Base-by-base conservation (phyloP, 1,140 invertebrate species). In the Rhizoglyphus robini region DNA sequence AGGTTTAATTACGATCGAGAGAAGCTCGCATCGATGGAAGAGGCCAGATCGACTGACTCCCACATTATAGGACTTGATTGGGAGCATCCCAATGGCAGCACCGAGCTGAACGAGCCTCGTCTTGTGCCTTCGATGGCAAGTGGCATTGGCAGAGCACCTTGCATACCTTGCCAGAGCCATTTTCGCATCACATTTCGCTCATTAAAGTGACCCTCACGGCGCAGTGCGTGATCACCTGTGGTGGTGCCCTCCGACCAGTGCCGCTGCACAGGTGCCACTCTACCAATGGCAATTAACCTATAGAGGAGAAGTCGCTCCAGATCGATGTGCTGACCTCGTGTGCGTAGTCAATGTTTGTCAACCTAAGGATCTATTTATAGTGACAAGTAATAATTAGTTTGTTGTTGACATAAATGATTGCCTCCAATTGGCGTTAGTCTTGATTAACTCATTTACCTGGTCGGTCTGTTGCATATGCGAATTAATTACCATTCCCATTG, bases 361-460 rank as follows among this genome's bases (percentile, higher is more conserved):
- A n/a, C n/a, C n/a, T n/a, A n/a, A 23, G 20, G 15, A 8, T 54
- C 51, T 54, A 54, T 54, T 54, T 54, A 54, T 54, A 54, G 51
- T 32, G 15, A 11, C 23, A 27, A 11, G 20, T 54, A 27, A 54
- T 54, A 20, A 20, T 5, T 54, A 8, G 8, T 5, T 54, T 54
- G 51, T 54, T 54, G 51, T 54, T 54, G 51, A 54, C 51, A 54
- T 25, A 54, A 54, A 54, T 54, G 51, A 54, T 54, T 54, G 51
- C 31, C 51, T 8, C 23, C 8, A 5, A 54, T 8, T 20, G 23
- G 8, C 18, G 36, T 11, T 41, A 41, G 36, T 27, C 51, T 54
- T 54, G 51, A 54, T 54, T 54, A 54, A 54, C 51, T 54, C 51
- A 54, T 54, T 54, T 5, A 32, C 41, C 41, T 46, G 23, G 23